A percentile compares a stretch with the other conserved stretches of the same genome.
phyloP scores from a whole-genome alignment of 2,113 vertebrate genomes.

The Barbus barbus region DNA sequence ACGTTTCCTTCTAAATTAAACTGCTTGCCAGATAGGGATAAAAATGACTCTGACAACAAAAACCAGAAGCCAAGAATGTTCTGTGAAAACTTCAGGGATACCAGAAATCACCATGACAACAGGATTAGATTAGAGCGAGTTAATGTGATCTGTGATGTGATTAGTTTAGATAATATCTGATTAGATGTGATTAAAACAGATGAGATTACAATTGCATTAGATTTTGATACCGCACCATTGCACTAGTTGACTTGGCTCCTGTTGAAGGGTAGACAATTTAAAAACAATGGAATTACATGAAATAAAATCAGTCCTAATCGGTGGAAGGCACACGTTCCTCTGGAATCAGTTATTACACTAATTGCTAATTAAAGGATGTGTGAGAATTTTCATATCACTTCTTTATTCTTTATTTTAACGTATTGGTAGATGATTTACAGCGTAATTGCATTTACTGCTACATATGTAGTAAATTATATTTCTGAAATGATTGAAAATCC shows the following conservation, averaged over 20 bases:
- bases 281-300: conserved; percentile 55
- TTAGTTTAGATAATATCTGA: conserved; percentile 57
- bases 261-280: conserved; percentile 62
- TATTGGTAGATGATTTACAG: background rate
- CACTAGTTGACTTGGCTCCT: conserved; percentile 61
- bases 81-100: conserved; percentile 43
- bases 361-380: conserved; percentile 40
- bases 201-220: conserved; percentile 74
- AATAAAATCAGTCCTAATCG: conserved; percentile 55
- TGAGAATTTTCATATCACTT: background rate
- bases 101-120: conserved; percentile 72
- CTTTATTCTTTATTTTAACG: background rate
- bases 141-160: conserved; percentile 71
- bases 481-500: background rate
- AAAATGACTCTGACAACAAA: background rate
- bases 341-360: conserved; percentile 42
- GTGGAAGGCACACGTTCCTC: conserved; percentile 45
- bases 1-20: conserved; percentile 8
- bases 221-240: conserved; percentile 66
- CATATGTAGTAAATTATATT: background rate
- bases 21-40: background rate
- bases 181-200: conserved; percentile 74
- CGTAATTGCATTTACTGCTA: background rate
- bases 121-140: conserved; percentile 63
- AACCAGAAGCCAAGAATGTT: conserved; percentile 48